These are phyloP conservation scores for Drosophila demipolita DNA, from an alignment of 2,888 invertebrate species.

Conservation along the genomic window DNA sequence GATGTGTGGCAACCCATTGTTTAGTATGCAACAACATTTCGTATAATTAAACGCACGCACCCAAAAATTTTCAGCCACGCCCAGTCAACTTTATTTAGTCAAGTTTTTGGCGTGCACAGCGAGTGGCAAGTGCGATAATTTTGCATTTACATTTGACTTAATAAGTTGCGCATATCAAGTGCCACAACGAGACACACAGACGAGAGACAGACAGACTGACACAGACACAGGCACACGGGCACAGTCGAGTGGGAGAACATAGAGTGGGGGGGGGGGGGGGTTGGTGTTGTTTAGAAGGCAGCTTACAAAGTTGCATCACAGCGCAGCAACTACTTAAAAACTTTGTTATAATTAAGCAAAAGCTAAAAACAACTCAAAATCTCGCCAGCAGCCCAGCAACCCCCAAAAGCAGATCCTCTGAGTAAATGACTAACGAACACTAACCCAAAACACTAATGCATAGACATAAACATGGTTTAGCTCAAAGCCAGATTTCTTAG, in stretches of 20 bases:
- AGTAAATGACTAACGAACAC: slow-evolving; percentile 10
- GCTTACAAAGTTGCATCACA: slow-evolving; percentile 71
- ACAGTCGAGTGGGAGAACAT: background rate
- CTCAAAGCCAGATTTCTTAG: slow-evolving; percentile 18
- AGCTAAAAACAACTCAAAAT: slow-evolving; percentile 69
- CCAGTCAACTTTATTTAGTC: slow-evolving; percentile 27
- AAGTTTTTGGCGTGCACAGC: slow-evolving; percentile 50
- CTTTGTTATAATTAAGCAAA: slow-evolving; percentile 77
- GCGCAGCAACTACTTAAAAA: slow-evolving; percentile 77
- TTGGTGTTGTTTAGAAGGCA: slow-evolving; percentile 26
- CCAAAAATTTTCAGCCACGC: slow-evolving; percentile 41
- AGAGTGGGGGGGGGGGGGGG: background rate
- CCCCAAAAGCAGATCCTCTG: slow-evolving; percentile 23
- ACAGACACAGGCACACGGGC: too few species aligned
- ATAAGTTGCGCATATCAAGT: slow-evolving; percentile 73
- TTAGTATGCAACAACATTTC: slow-evolving; percentile 69
- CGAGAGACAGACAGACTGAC: background rate
- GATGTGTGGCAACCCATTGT: slow-evolving; percentile 36
- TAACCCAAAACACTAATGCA: slow-evolving; percentile 1
- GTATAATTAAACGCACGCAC: slow-evolving; percentile 78
- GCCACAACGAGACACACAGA: slow-evolving; percentile 24
- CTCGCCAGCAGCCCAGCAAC: slow-evolving; percentile 23
- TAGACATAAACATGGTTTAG: slow-evolving; percentile 1
- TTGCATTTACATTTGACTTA: slow-evolving; percentile 80
- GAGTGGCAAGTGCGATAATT: slow-evolving; percentile 77